A percentile compares a stretch with the other conserved stretches of the same genome.
Evolutionary conservation across 92 coral and sea anemone species (phyloP).

Genomic region (Heteractis magnifica): DNA sequence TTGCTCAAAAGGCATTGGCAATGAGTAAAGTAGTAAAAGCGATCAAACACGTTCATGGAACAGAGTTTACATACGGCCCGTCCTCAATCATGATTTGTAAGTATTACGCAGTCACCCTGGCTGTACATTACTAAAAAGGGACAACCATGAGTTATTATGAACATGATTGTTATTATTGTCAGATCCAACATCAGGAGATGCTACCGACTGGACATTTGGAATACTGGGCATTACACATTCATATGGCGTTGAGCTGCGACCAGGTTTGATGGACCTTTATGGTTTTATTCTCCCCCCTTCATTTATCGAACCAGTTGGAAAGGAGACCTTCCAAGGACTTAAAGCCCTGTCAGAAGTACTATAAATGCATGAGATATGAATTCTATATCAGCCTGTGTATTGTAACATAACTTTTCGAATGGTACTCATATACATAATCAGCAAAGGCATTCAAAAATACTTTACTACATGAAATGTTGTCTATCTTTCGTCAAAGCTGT

Average conservation of each 20-base stretch:
- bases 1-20: slow-evolving; percentile 40
- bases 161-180: neutral
- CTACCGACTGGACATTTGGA: slow-evolving; percentile 91
- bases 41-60: slow-evolving; percentile 54
- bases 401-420: too few species aligned
- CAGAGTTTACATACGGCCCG: slow-evolving; percentile 68
- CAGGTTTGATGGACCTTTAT: slow-evolving; percentile 44
- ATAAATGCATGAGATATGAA: neutral
- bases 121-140: too few species aligned
- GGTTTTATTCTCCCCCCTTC: slow-evolving; percentile 81
- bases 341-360: slow-evolving; percentile 48
- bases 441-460: too few species aligned
- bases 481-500: too few species aligned
- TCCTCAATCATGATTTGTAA: slow-evolving; percentile 86
- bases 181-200: slow-evolving; percentile 97
- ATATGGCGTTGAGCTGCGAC: slow-evolving; percentile 91
- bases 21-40: slow-evolving; percentile 62
- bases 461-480: too few species aligned
- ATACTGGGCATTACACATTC: slow-evolving; percentile 87
- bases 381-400: neutral
- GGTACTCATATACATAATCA: too few species aligned
- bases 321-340: slow-evolving; percentile 73
- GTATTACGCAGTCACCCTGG: slow-evolving; percentile 24
- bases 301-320: slow-evolving; percentile 74
- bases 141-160: neutral